Evolutionary conservation across 2,888 invertebrate species (phyloP).

Genomic region (Drosophila falleni): DNA sequence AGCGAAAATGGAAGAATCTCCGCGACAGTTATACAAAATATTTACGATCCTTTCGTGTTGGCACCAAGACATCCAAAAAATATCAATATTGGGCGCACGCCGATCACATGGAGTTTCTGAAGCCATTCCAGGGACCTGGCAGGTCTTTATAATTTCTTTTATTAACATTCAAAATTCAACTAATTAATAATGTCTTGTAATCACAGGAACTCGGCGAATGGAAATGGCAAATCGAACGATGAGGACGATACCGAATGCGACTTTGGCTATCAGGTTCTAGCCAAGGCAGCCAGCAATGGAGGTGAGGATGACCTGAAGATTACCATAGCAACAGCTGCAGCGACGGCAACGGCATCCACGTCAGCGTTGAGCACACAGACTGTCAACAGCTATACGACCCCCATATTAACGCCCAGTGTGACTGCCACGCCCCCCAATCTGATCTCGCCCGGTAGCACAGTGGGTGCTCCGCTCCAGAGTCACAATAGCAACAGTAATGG

Average conservation of each 20-base stretch:
- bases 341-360: conserved; percentile 32
- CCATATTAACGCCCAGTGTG: conserved; percentile 53
- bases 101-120: conserved; percentile 85
- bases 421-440: conserved; percentile 64
- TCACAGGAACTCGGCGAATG: conserved; percentile 71
- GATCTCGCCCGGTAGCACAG: conserved; percentile 60
- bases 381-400: conserved; percentile 59
- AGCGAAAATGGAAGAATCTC: conserved; percentile 85
- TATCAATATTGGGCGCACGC: conserved; percentile 85
- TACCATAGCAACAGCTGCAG: conserved; percentile 56
- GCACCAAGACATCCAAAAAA: conserved; percentile 85
- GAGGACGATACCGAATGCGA: conserved; percentile 84
- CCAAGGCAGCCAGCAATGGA: conserved; percentile 77
- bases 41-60: conserved; percentile 84
- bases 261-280: conserved; percentile 83
- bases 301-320: conserved; percentile 79
- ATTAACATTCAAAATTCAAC: too few species aligned
- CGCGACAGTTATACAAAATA: conserved; percentile 85
- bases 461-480: conserved; percentile 33
- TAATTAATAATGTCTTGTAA: background rate
- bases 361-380: conserved; percentile 63
- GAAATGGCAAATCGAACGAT: conserved; percentile 75
- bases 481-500: conserved; percentile 66
- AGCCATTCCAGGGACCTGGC: conserved; percentile 85
- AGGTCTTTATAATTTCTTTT: conserved; percentile 50